Base-by-base conservation (phyloP, 2,888 invertebrate species). In the Melanostoma mellinum region DNA sequence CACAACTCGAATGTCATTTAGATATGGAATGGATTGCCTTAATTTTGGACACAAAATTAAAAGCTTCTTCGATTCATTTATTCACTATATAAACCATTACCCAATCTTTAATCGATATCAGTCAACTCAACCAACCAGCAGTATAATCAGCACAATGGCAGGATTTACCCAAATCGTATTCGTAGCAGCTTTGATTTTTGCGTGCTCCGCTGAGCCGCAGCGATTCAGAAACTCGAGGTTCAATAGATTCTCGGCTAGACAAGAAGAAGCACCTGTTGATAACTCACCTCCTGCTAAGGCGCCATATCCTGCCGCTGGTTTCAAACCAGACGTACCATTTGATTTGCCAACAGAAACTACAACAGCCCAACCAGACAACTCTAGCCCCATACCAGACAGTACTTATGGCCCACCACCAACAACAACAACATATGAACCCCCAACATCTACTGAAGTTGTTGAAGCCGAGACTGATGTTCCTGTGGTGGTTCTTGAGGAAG, bases 331-430 rank as follows among this genome's bases (percentile, higher is more conserved):
- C 6, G 60, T 79, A 8, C 79, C 71, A 56, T 84, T 84, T 48
- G 84, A 84, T 4, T 71, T 84, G 32, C 84, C 84, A 53, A 84
- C 84, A n/a, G 67, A 67, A 5, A 67, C 65, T 9, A 65, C 65
- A 50, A 65, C 65, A 32, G 40, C 36, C 6, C 61, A 73, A 42
- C 58, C 78, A n/a, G 71, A 71, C 35, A 46, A n/a, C 10, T 10
- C 44, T 46, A 10, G 10, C 5, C 44, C 10, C 3, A n/a, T 10
- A 4, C 69, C 63, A 8, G 50, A 61, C n/a, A 68, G 44, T 32
- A 81, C 82, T 10, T 78, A 82, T 36, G 69, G 63, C 3, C 73
- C 82, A 48, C 72, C 76, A 52, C 30, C 75, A 2, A 60, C 58
- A 46, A 50, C 76, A 6, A 77, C 67, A 4, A 50, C 67, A 1